A percentile compares a stretch with the other conserved stretches of the same genome.
Evolutionary conservation across 2,113 vertebrate species (phyloP).

Genomic region (Gopherus flavomarginatus): DNA sequence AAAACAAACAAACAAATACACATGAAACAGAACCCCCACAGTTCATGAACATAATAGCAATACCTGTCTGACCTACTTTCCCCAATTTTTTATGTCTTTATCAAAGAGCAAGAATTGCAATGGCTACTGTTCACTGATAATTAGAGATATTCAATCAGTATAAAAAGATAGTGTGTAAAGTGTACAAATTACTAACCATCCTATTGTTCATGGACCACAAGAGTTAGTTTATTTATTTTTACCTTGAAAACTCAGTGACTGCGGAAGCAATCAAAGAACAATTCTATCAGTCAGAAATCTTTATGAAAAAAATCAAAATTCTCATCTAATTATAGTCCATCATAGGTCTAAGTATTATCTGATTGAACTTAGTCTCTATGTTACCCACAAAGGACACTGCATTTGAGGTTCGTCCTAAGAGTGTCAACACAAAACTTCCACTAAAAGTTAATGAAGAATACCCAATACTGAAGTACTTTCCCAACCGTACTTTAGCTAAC

Average conservation of each 20-base stretch:
- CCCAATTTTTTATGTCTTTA: constrained; percentile 41
- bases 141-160: neutral
- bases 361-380: neutral
- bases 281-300: neutral
- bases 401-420: neutral
- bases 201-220: constrained; percentile 24
- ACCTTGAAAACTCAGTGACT: constrained; percentile 12
- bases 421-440: rapidly evolving
- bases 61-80: constrained; percentile 55
- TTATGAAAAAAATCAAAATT: neutral
- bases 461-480: neutral
- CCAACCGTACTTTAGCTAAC: neutral
- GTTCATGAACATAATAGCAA: constrained; percentile 32
- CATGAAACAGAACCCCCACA: neutral
- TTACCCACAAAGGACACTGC: neutral
- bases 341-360: neutral
- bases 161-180: neutral
- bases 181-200: neutral
- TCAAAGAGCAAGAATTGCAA: constrained; percentile 26
- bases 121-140: constrained; percentile 33
- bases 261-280: constrained; percentile 20
- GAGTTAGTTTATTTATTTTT: constrained; percentile 1
- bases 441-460: neutral
- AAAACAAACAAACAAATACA: constrained; percentile 23
- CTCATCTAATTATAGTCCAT: neutral